A percentile compares a stretch with the other conserved stretches of the same genome.
Evolutionary conservation across 2,888 invertebrate species (phyloP).

Genomic region (Oscheius sp.): DNA sequence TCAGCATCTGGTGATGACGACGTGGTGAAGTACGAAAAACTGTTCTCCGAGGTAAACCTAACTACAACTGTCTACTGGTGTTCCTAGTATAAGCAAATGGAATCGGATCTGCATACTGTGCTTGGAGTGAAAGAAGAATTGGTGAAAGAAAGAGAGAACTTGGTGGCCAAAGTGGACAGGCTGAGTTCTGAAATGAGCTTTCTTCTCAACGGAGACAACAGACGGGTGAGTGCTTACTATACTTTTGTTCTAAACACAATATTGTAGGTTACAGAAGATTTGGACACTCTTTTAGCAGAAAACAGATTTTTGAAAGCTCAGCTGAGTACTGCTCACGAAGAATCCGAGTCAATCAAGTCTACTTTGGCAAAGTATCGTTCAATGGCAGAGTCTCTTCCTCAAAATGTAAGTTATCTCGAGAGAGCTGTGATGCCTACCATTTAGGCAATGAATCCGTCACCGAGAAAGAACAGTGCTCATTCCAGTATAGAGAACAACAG

Average conservation of each 20-base stretch:
- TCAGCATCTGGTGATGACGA: constrained; percentile 16
- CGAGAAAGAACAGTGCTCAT: constrained; percentile 40
- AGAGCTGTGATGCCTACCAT: constrained; percentile 28
- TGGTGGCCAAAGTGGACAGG: constrained; percentile 49
- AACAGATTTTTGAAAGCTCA: constrained; percentile 79
- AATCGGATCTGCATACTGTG: constrained; percentile 54
- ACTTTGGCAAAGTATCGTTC: constrained; percentile 58
- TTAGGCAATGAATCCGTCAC: constrained; percentile 32
- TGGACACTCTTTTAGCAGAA: constrained; percentile 61
- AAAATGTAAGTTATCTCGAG: constrained; percentile 18
- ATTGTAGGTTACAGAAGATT: constrained; percentile 56
- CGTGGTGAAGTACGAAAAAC: constrained; percentile 34
- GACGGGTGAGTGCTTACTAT: constrained; percentile 40
- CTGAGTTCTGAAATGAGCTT: constrained; percentile 55
- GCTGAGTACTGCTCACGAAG: constrained; percentile 78
- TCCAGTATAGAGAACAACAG: constrained; percentile 35
- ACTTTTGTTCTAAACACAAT: neutral
- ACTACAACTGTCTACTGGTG: neutral
- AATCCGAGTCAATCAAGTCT: constrained; percentile 74
- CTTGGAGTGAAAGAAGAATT: constrained; percentile 60
- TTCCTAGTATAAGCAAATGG: constrained; percentile 53
- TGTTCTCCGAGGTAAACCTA: constrained; percentile 23
- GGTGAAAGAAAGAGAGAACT: constrained; percentile 51
- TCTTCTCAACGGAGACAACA: constrained; percentile 59
- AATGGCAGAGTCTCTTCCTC: constrained; percentile 48